These are phyloP conservation scores for Drosophila mimica DNA, from an alignment of 2,888 invertebrate genomes.

Conservation along the genomic window DNA sequence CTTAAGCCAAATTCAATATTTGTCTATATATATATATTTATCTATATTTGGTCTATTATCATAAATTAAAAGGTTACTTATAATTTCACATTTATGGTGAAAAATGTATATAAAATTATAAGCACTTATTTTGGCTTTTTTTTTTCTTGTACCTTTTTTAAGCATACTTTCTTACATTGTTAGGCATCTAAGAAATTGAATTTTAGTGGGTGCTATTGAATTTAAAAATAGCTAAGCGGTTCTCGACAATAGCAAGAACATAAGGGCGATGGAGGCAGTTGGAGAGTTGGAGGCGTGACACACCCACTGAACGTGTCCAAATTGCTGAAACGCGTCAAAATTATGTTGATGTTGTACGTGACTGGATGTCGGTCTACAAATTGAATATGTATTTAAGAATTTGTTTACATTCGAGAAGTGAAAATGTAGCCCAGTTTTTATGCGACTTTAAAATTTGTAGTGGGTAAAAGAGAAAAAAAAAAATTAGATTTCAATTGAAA, in stretches of 20 bases:
- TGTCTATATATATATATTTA: too few relatives aligned
- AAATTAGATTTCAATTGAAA: background rate
- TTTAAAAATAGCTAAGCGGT: slow-evolving; percentile 59
- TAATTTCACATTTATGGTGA: background rate
- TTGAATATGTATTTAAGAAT: slow-evolving; percentile 62
- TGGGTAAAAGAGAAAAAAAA: background rate
- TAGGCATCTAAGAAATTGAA: slow-evolving; percentile 63
- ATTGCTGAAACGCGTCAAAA: slow-evolving; percentile 72
- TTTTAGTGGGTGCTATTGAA: slow-evolving; percentile 65
- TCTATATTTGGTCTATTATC: background rate
- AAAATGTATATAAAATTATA: background rate
- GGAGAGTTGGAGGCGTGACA: slow-evolving; percentile 30
- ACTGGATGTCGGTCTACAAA: slow-evolving; percentile 50
- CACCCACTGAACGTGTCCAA: slow-evolving; percentile 67
- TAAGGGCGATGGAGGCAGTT: slow-evolving; percentile 20
- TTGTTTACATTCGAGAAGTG: slow-evolving; percentile 20
- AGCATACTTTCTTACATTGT: slow-evolving; percentile 28
- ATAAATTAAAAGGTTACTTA: background rate
- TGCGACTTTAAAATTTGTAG: slow-evolving; percentile 11
- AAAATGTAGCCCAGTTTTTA: slow-evolving; percentile 20
- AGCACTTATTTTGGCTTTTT: background rate
- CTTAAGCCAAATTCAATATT: background rate
- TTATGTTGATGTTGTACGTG: slow-evolving; percentile 67
- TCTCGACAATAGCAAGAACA: slow-evolving; percentile 16
- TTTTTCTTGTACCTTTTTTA: background rate